These are phyloP conservation scores for Aplochiton taeniatus DNA, from an alignment of 2,797 vertebrate genomes.

Conservation along the genomic window DNA sequence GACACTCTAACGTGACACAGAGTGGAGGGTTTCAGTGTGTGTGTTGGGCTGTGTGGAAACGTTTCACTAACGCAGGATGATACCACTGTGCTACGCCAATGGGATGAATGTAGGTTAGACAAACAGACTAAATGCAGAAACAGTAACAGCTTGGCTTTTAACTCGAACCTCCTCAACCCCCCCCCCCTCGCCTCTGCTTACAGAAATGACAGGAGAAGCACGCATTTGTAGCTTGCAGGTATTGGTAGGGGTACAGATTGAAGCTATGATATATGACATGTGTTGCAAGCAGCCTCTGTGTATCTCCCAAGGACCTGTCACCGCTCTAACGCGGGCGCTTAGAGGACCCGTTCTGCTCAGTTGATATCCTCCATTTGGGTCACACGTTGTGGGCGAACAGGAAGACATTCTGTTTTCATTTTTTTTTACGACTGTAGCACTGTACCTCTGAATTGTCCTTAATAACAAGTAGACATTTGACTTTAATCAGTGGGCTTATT, in stretches of 20 bases:
- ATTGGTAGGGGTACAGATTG: slow-evolving; percentile 76
- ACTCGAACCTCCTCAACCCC: slow-evolving; percentile 30
- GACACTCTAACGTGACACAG: too few relatives aligned
- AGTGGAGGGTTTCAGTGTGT: too few relatives aligned
- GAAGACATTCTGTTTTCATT: background rate
- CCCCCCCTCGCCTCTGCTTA: slow-evolving; percentile 50
- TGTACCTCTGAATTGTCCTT: too few relatives aligned
- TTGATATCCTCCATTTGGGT: slow-evolving; percentile 75
- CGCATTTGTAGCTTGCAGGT: slow-evolving; percentile 80
- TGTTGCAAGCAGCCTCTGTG: slow-evolving; percentile 78
- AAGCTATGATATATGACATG: slow-evolving; percentile 83
- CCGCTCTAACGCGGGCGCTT: slow-evolving; percentile 67
- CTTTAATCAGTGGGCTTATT: too few relatives aligned
- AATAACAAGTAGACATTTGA: too few relatives aligned
- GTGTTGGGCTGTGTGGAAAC: slow-evolving; percentile 22
- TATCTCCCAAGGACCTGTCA: slow-evolving; percentile 79
- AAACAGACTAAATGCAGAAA: slow-evolving; percentile 69
- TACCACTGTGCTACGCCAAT: slow-evolving; percentile 40
- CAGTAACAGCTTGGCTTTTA: slow-evolving; percentile 64
- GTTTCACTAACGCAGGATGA: slow-evolving; percentile 29
- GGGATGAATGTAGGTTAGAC: slow-evolving; percentile 50
- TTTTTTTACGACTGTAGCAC: too few relatives aligned
- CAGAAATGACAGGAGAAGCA: slow-evolving; percentile 71
- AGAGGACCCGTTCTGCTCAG: slow-evolving; percentile 68
- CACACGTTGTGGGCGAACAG: slow-evolving; percentile 59